Conservation (phyloP, 2,797 vertebrate species). For the Amblyraja radiata region DNA sequence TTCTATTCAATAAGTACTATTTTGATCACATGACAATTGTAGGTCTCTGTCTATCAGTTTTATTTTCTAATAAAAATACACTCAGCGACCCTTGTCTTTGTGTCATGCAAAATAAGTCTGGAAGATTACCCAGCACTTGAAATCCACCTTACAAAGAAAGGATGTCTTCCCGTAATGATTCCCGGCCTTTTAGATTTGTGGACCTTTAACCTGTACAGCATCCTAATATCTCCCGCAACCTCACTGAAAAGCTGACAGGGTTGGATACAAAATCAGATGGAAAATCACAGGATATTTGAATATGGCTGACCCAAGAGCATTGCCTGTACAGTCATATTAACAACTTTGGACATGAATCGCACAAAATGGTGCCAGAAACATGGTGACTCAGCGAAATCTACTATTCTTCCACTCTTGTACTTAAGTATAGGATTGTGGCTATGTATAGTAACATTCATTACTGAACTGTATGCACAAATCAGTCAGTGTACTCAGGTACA, state of each 20-base stretch:
- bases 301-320: background rate
- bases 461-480: too few relatives aligned
- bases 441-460: too few relatives aligned
- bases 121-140: background rate
- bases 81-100: too few relatives aligned
- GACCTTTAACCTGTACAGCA: background rate
- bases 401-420: too few relatives aligned
- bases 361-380: too few relatives aligned
- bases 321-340: background rate
- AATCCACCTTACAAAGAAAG: background rate
- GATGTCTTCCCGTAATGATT: background rate
- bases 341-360: too few relatives aligned
- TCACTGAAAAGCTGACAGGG: background rate
- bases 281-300: background rate
- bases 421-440: too few relatives aligned
- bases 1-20: background rate
- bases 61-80: background rate
- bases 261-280: background rate
- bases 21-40: background rate
- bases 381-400: too few relatives aligned
- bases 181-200: background rate
- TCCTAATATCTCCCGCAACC: background rate
- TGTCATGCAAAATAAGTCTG: background rate
- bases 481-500: background rate
- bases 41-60: background rate